Percentiles rank a stretch among this genome's conserved stretches.
These are phyloP conservation scores for Bugulina stolonifera DNA, from an alignment of 2,888 invertebrate genomes.

Conservation along the genomic window DNA sequence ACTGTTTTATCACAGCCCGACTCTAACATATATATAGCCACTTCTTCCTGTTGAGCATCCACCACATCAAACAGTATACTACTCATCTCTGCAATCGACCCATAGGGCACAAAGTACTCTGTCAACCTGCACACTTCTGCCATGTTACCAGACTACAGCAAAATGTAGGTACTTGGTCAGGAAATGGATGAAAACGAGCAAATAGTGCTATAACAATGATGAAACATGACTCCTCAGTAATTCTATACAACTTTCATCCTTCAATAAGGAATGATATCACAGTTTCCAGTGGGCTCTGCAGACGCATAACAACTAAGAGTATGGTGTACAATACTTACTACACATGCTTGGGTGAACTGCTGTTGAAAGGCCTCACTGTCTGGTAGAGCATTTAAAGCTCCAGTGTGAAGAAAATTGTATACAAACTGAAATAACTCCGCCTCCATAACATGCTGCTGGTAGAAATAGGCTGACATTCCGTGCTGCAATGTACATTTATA, in stretches of 20 bases:
- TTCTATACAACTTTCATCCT: no score
- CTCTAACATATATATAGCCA: constrained; percentile 39
- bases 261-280: no score
- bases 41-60: constrained; percentile 37
- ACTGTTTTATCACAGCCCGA: constrained; percentile 39
- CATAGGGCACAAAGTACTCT: constrained; percentile 34
- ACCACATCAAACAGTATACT: constrained; percentile 40
- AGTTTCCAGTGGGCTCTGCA: no score
- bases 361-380: background rate
- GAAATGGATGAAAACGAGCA: no score
- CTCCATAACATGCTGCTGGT: constrained; percentile 14
- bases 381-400: background rate
- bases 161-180: no score
- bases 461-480: constrained; percentile 21
- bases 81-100: constrained; percentile 34
- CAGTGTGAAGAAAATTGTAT: background rate
- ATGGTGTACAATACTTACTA: background rate
- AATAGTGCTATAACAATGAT: no score
- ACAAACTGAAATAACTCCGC: background rate
- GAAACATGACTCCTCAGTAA: no score
- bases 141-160: constrained; percentile 37
- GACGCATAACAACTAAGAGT: no score
- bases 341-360: background rate
- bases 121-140: constrained; percentile 37
- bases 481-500: constrained; percentile 3